Evolutionary conservation across 2,888 invertebrate species (phyloP), one percentile per base, ranked within the genome.

Genomic region (Archips xylosteana): DNA sequence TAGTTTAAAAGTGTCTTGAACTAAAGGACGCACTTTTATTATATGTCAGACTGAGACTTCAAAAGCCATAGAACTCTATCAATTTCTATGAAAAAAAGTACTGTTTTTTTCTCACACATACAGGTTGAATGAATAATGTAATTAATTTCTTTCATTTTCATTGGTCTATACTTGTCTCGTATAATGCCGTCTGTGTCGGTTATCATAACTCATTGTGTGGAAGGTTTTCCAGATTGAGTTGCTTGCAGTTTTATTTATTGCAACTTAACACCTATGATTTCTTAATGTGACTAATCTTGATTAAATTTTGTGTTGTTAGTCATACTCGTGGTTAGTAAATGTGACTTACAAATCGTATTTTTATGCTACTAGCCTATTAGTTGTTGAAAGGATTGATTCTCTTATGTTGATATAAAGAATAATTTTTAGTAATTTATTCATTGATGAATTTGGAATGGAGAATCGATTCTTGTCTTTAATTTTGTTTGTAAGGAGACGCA

Each of bases 241-340:
- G 77, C 76, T 78, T 78, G 74, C 76, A 71, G 74, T 75, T 78
- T 75, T 79, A 80, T 79, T 80, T 81, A 81, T 79, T 78, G 75
- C 76, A 69, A 75, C 71, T 76, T 71, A 74, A 66, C 42, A 39
- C 51, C 32, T 57, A 32, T 42, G 45, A 47, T 63, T 71, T n/a
- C 34, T 36, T 39, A 42, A 54, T 70, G 51, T 62, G 51, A 63
- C 63, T 73, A 71, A 68, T 72, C 47, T 63, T 65, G 49, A 67
- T 72, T 39, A 63, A 63, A 72, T 23, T 68, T 72, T 73, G 63
- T 73, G 68, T 73, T 72, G 67, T 73, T 73, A 69, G 73, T 73
- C 39, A 32, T 68, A 73, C 59, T 69, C 68, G 64, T 64, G 73
- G 68, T 73, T 73, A 67, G 62, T 62, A 57, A 59, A 59, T 63